Conservation (phyloP, 1,140 invertebrate species). For the Maniola jurtina region DNA sequence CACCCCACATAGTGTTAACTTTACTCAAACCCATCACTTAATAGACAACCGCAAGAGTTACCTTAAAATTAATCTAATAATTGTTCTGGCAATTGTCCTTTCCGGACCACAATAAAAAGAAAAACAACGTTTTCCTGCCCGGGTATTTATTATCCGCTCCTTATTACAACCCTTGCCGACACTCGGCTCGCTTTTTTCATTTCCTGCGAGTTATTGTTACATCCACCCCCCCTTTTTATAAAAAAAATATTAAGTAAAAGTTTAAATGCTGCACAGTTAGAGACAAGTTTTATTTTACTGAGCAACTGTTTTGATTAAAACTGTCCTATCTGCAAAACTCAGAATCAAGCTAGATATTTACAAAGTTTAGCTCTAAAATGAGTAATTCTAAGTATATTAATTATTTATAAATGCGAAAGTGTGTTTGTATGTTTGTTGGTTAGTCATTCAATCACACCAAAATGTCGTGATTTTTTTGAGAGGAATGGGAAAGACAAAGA, state of each 20-base stretch:
- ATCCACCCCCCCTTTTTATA: background rate
- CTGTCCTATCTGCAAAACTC: too few relatives aligned
- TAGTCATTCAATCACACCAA: too few relatives aligned
- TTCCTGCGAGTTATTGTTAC: slow-evolving; percentile 13
- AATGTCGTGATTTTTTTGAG: too few relatives aligned
- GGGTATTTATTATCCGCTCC: slow-evolving; percentile 26
- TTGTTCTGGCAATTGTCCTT: slow-evolving; percentile 54
- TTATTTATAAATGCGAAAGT: too few relatives aligned
- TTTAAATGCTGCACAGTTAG: background rate
- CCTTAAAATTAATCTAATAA: slow-evolving; percentile 65
- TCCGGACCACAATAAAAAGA: slow-evolving; percentile 48
- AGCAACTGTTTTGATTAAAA: too few relatives aligned
- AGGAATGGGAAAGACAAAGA: too few relatives aligned
- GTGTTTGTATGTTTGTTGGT: too few relatives aligned
- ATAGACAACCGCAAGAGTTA: slow-evolving; percentile 31
- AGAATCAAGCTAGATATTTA: too few relatives aligned
- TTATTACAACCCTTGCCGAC: slow-evolving; percentile 20
- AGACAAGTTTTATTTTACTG: too few relatives aligned
- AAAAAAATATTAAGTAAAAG: slow-evolving; percentile 1
- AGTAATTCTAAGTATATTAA: too few relatives aligned
- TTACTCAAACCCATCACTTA: background rate
- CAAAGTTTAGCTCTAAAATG: too few relatives aligned
- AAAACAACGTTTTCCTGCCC: slow-evolving; percentile 52
- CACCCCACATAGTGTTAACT: background rate
- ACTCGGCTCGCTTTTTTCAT: slow-evolving; percentile 8